These are phyloP conservation scores for Halocynthia roretzi DNA, from an alignment of 23 tunicate species.

Conservation along the genomic window DNA sequence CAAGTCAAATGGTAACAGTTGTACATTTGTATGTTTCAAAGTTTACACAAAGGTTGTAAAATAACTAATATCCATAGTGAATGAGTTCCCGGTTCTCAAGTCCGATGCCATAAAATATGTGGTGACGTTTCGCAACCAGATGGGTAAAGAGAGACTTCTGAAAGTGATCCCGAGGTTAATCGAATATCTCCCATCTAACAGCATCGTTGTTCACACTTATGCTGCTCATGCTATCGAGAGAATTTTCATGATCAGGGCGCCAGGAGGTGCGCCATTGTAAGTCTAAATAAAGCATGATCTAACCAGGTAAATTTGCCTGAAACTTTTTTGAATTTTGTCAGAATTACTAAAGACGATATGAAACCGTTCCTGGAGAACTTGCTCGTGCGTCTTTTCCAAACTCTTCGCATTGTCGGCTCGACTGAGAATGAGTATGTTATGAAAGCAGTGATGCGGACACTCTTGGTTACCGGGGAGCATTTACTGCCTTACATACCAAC, in stretches of 20 bases:
- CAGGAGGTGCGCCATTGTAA: conserved; percentile 43
- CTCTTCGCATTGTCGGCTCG: conserved; percentile 50
- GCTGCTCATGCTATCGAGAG: conserved; percentile 94
- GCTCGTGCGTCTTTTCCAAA: conserved; percentile 44
- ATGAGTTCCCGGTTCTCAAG: conserved; percentile 58
- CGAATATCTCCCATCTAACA: conserved; percentile 24
- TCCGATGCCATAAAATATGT: conserved; percentile 78
- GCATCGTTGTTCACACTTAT: conserved; percentile 86
- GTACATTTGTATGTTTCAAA: neutral
- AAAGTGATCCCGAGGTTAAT: conserved; percentile 43
- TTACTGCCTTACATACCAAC: conserved; percentile 54
- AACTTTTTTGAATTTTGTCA: neutral
- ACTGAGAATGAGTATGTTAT: conserved; percentile 87
- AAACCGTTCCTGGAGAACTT: conserved; percentile 46
- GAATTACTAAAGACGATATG: conserved; percentile 51
- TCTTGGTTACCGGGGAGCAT: conserved; percentile 48
- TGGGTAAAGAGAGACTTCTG: conserved; percentile 49
- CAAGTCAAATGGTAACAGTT: conserved; percentile 26
- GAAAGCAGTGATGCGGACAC: conserved; percentile 74
- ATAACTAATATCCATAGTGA: conserved; percentile 13
- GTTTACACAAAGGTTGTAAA: neutral
- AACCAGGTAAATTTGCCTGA: neutral
- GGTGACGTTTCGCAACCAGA: conserved; percentile 72
- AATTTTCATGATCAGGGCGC: conserved; percentile 61
- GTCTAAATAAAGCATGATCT: neutral